phyloP scores from a whole-genome alignment of 2,113 vertebrate genomes.

The Dinomys branickii region DNA sequence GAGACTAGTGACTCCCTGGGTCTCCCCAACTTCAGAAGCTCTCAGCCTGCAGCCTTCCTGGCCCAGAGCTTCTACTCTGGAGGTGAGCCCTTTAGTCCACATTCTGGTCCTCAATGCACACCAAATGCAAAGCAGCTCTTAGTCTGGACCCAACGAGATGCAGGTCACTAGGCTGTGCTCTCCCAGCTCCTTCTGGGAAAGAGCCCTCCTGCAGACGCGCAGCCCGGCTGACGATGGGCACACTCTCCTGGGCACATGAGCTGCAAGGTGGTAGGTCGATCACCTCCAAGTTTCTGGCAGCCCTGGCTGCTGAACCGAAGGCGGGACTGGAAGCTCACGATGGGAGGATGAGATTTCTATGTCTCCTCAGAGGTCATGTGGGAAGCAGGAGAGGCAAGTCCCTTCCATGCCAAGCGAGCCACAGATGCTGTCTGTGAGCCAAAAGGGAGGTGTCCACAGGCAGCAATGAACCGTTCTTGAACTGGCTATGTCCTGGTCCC shows the following conservation, averaged over 20 bases:
- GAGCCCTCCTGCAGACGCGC: background rate
- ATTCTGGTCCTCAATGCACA: background rate
- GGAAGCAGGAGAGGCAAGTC: background rate
- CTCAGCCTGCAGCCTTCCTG: background rate
- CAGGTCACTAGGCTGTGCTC: background rate
- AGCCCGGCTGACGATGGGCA: background rate
- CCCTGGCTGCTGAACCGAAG: background rate
- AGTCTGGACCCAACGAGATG: background rate
- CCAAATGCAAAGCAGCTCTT: background rate
- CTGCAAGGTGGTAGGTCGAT: background rate
- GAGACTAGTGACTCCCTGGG: background rate
- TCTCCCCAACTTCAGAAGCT: background rate
- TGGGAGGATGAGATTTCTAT: background rate
- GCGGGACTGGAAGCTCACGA: background rate
- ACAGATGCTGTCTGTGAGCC: background rate
- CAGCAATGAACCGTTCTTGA: background rate
- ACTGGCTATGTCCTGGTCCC: background rate
- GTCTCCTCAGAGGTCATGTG: background rate
- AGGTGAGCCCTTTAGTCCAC: background rate
- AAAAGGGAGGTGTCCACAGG: rapidly evolving
- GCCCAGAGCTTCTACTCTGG: background rate
- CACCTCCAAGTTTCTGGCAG: background rate
- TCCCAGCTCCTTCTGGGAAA: rapidly evolving
- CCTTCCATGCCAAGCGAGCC: background rate
- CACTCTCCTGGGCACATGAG: background rate